A percentile compares a stretch with the other conserved stretches of the same genome.
Evolutionary conservation across 2,888 invertebrate species (phyloP).

Genomic region (Meteorus colon): DNA sequence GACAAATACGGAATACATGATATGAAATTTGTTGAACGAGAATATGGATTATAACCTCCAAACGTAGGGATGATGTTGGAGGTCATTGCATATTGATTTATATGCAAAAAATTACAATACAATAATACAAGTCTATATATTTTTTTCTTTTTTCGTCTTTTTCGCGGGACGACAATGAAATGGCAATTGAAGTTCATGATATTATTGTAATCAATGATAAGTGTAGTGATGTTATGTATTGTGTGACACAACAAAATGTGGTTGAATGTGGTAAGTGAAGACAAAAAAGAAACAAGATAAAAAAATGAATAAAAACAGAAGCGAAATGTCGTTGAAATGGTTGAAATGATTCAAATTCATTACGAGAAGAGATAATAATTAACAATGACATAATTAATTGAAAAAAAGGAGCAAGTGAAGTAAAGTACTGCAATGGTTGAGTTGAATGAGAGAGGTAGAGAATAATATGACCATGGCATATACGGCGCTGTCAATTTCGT

Average conservation of each 20-base stretch:
- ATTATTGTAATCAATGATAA: not conserved
- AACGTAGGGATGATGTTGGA: not conserved
- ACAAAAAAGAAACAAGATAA: not conserved
- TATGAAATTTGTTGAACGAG: not conserved
- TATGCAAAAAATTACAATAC: not conserved
- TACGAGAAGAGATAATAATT: not conserved
- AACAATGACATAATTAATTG: not conserved
- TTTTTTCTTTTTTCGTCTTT: not conserved
- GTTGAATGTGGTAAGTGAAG: no score
- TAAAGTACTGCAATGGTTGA: not conserved
- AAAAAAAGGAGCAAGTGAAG: not conserved
- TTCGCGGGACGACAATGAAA: not conserved
- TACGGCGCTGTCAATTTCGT: slow-evolving; percentile 62
- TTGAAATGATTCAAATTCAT: not conserved
- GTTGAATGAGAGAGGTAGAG: slow-evolving; percentile 41
- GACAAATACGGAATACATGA: not conserved
- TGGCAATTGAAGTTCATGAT: not conserved
- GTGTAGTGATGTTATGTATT: no score
- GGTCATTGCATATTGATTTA: slow-evolving; percentile 1
- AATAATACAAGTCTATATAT: not conserved
- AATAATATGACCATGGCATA: slow-evolving; percentile 52
- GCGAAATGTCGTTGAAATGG: not conserved
- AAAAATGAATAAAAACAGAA: not conserved
- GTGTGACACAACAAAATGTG: no score
- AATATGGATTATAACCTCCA: not conserved